Evolutionary conservation across 2,113 vertebrate species (phyloP), one percentile per base, ranked within the genome.

Genomic region (Damaliscus lunatus): DNA sequence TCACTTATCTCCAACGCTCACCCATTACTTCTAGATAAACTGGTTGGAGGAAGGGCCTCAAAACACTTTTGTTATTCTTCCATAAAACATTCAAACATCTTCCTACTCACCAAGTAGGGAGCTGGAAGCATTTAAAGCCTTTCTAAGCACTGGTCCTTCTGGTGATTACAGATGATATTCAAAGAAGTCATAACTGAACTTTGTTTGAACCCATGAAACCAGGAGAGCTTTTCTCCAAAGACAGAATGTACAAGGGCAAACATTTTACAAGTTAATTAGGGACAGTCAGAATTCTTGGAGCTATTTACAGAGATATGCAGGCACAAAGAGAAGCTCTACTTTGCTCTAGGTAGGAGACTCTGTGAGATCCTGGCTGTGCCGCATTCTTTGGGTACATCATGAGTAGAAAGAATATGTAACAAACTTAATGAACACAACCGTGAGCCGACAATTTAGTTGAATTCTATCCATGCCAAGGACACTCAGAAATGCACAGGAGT

Each of bases 171-270:
- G 89, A 67, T 90, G 25, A 53, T 88, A 62, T 77, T 64, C 36
- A 71, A 59, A 87, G n/a, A 96, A 88, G 84, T 89, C 13, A 33
- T 36, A 40, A 81, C 48, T 87, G 86, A 94, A 77, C 16, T 90
- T 50, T 59, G 21, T 78, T 50, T 64, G 33, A 88, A 97, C 43
- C 33, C 80, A 67, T 0, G 36, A 17, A 15, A 21, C 25, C 40
- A 53, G 64, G 55, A 91, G 31, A 89, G 29, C 33, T 89, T 74
- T 85, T 74, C 78, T 95, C 29, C 55, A 95, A 23, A 62, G n/a
- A 91, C 59, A 94, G 62, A 96, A 89, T 60, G 53, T 77, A 89
- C 86, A 86, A 85, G 50, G 48, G 53, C 67, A 77, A 92, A 86
- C 50, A 67, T 29, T 67, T 88, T 52, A 64, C 21, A n/a, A 43